Conservation (phyloP, 2,888 invertebrate species). For the Dinocampus coccinellae region DNA sequence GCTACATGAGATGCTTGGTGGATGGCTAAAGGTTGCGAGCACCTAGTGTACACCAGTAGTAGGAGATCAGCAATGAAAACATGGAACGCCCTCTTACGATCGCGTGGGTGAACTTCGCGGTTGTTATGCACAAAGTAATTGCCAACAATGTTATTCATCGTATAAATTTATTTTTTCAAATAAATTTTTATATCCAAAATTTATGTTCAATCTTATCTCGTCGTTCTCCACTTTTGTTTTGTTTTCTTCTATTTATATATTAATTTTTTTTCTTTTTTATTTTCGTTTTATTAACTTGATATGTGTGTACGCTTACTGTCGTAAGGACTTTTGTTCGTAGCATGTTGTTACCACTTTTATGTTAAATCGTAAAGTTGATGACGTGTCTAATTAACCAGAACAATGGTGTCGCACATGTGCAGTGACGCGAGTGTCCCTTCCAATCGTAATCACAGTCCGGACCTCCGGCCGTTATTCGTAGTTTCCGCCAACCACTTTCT, state of each 20-base stretch:
- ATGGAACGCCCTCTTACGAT: conserved; percentile 4
- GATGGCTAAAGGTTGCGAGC: background rate
- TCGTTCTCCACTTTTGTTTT: too few relatives aligned
- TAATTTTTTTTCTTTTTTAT: too few relatives aligned
- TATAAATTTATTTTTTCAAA: background rate
- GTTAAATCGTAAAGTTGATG: conserved; percentile 54
- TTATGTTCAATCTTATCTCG: too few relatives aligned
- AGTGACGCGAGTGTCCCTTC: conserved; percentile 23
- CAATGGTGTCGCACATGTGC: conserved; percentile 41
- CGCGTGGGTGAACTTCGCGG: conserved; percentile 1
- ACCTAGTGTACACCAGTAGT: background rate
- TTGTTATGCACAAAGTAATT: background rate
- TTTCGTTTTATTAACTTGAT: too few relatives aligned
- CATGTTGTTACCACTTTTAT: too few relatives aligned
- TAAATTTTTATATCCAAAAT: conserved; percentile 42
- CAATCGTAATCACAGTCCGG: conserved; percentile 5
- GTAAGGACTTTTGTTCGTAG: too few relatives aligned
- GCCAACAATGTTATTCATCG: conserved; percentile 1
- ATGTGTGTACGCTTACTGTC: too few relatives aligned
- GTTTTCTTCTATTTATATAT: too few relatives aligned
- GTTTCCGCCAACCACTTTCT: conserved; percentile 12
- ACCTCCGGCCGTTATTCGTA: conserved; percentile 14
- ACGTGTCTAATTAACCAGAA: conserved; percentile 57
- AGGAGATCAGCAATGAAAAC: conserved; percentile 14
- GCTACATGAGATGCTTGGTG: background rate